Percentiles rank a stretch among this genome's conserved stretches.
These are phyloP conservation scores for Agrotis segetum DNA, from an alignment of 2,888 invertebrate species.

Conservation along the genomic window DNA sequence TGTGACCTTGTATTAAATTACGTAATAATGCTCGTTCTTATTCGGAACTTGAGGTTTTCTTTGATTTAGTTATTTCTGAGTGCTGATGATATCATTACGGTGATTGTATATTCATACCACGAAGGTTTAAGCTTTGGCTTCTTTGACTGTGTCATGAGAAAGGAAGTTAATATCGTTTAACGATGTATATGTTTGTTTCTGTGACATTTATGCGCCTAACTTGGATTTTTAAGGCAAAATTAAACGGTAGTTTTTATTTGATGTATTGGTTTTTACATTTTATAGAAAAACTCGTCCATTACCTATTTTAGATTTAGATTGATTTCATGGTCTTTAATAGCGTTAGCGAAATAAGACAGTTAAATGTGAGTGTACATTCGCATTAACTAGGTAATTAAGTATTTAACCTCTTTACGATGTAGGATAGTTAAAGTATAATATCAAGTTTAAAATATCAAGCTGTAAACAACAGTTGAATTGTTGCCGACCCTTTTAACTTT, in stretches of 20 bases:
- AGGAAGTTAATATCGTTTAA: not conserved
- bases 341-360: not conserved
- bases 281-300: too few relatives aligned
- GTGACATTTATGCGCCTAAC: not conserved
- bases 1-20: slow-evolving; percentile 35
- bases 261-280: not conserved
- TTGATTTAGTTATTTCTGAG: slow-evolving; percentile 30
- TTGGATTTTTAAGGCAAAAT: too few relatives aligned
- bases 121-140: not conserved
- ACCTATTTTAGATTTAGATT: too few relatives aligned
- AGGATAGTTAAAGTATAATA: not conserved
- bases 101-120: slow-evolving; percentile 39
- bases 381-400: not conserved
- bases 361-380: not conserved
- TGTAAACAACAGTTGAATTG: slow-evolving; percentile 7
- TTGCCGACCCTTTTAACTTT: slow-evolving; percentile 26
- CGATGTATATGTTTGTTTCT: not conserved
- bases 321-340: too few relatives aligned
- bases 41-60: slow-evolving; percentile 29
- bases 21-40: slow-evolving; percentile 16
- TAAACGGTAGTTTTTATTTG: not conserved
- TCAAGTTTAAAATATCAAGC: slow-evolving; percentile 24
- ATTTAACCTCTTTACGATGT: slow-evolving; percentile 11
- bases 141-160: slow-evolving; percentile 1
- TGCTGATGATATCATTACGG: slow-evolving; percentile 46